phyloP scores from a whole-genome alignment of 2,113 vertebrate genomes.

The Butastur rufipennis region DNA sequence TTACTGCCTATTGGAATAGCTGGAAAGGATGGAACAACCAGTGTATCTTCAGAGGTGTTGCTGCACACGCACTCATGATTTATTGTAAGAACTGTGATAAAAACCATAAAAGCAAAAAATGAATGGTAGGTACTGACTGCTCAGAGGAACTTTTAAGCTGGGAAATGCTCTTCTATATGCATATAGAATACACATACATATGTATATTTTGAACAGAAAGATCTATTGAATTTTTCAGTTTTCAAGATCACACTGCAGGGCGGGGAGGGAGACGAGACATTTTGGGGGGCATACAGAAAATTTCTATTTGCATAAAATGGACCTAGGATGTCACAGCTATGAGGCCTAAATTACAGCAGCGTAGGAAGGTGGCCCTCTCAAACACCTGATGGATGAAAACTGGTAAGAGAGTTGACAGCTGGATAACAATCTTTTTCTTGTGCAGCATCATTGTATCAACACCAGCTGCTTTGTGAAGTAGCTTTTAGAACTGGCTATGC shows the following conservation, averaged over 20 bases:
- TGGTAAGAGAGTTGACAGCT: not conserved
- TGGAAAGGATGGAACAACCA: not conserved
- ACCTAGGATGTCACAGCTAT: not conserved
- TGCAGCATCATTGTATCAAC: not conserved
- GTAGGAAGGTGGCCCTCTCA: not conserved
- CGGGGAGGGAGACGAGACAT: fast-evolving
- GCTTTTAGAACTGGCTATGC: not conserved
- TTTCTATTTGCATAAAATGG: not conserved
- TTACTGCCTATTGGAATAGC: not conserved
- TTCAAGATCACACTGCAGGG: not conserved
- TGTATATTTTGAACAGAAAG: not conserved
- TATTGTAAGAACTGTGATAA: not conserved
- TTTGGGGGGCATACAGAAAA: not conserved
- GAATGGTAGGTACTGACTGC: not conserved
- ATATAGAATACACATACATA: too few species aligned
- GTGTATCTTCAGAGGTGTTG: not conserved
- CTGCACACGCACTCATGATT: not conserved
- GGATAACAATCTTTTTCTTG: constrained; percentile 35
- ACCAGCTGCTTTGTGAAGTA: constrained; percentile 13
- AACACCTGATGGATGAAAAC: not conserved
- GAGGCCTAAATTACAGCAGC: not conserved
- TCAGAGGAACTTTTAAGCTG: not conserved
- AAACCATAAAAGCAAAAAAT: not conserved
- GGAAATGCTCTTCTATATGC: not conserved
- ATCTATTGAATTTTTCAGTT: not conserved